phyloP scores from a whole-genome alignment of 2,113 vertebrate species.

The Gnathonemus echidnorhynchus region DNA sequence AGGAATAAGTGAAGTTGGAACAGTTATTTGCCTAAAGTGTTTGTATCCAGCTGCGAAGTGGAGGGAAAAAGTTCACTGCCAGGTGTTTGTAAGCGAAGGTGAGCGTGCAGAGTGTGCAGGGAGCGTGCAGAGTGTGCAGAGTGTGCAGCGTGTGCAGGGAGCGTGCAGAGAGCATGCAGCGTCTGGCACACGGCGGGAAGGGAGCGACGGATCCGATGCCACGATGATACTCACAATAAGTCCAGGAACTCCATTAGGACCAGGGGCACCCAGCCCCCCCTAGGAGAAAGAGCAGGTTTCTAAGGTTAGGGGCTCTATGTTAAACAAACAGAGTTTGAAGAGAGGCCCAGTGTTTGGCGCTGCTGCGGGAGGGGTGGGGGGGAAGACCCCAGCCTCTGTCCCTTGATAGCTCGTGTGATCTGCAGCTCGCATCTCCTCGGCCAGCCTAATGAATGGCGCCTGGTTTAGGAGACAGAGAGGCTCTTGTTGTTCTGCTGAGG shows the following conservation, averaged over 20 bases:
- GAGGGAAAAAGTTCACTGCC: background rate
- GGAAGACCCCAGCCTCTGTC: conserved; percentile 21
- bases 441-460: background rate
- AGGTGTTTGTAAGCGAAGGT: background rate
- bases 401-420: conserved; percentile 27
- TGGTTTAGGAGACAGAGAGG: conserved; percentile 42
- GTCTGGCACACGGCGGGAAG: background rate
- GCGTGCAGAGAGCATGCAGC: background rate
- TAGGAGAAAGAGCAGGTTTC: conserved; percentile 55
- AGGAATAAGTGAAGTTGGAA: background rate
- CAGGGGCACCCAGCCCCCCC: conserved; percentile 88
- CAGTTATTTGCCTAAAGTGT: background rate
- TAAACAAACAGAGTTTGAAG: conserved; percentile 60
- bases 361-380: conserved; percentile 28
- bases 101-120: too few relatives aligned
- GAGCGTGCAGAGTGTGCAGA: too few relatives aligned
- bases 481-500: conserved; percentile 46
- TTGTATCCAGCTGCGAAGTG: background rate
- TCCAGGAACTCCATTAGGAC: conserved; percentile 86
- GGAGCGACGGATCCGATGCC: conserved; percentile 15
- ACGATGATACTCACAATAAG: conserved; percentile 82
- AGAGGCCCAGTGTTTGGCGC: conserved; percentile 52
- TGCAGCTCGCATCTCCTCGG: conserved; percentile 26
- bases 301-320: conserved; percentile 52
- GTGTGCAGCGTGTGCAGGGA: too few relatives aligned